Percentiles rank a stretch among this genome's conserved stretches.
These are phyloP conservation scores for Tachina lurida DNA, from an alignment of 2,888 invertebrate species.

Conservation along the genomic window DNA sequence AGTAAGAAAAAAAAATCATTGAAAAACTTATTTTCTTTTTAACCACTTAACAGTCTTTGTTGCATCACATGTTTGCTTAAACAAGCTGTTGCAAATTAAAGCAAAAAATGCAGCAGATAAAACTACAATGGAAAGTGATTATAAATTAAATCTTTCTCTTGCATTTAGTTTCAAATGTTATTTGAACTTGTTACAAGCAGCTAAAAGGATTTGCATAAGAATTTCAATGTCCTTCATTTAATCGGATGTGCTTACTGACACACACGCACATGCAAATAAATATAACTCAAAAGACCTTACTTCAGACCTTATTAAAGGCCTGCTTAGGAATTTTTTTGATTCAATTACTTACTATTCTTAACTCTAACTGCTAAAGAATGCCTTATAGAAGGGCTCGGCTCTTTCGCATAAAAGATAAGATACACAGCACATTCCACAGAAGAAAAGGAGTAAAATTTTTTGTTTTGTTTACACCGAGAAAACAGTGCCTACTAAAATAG, in stretches of 20 bases:
- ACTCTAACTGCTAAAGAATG: too few species aligned
- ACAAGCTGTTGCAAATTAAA: slow-evolving; percentile 5
- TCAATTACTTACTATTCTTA: too few species aligned
- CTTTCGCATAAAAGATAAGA: too few species aligned
- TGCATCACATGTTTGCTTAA: slow-evolving; percentile 1
- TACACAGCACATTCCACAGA: too few species aligned
- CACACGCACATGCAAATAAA: neutral
- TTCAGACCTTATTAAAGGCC: too few species aligned
- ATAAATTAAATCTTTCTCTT: slow-evolving; percentile 40
- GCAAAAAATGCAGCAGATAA: neutral
- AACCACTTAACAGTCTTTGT: neutral
- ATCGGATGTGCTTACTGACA: slow-evolving; percentile 16
- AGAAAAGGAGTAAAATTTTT: too few species aligned
- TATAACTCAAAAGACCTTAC: too few species aligned
- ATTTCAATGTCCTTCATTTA: slow-evolving; percentile 43
- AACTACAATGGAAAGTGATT: slow-evolving; percentile 11
- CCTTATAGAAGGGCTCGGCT: neutral
- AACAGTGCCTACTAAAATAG: too few species aligned
- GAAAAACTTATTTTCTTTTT: too few species aligned
- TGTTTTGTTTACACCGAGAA: too few species aligned
- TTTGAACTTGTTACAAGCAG: slow-evolving; percentile 53
- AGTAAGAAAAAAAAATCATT: too few species aligned
- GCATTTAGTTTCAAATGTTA: slow-evolving; percentile 47
- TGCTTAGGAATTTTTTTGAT: too few species aligned
- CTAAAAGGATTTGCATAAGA: slow-evolving; percentile 59